phyloP scores from a whole-genome alignment of 2,113 vertebrate genomes.

The Nyctibius bracteatus region DNA sequence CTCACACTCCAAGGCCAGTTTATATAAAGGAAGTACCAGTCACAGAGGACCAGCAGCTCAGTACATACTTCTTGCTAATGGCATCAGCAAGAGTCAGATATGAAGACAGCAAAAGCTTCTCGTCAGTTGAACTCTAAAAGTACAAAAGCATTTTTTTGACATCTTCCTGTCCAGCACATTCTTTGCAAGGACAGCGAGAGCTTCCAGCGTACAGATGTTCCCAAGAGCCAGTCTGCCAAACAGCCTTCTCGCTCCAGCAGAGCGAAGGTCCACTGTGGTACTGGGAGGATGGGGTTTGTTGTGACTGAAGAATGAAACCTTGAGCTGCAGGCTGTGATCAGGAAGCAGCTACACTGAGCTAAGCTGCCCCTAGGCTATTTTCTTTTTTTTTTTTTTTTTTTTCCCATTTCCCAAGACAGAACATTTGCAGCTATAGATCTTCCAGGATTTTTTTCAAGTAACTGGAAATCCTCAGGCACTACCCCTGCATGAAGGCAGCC shows the following conservation, averaged over 20 bases:
- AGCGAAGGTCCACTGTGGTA: neutral
- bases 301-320: conserved; percentile 11
- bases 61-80: neutral
- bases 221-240: neutral
- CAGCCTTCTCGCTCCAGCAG: neutral
- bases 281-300: conserved; percentile 28
- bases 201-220: neutral
- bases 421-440: conserved; percentile 2
- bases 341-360: conserved; percentile 5
- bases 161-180: neutral
- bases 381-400: neutral
- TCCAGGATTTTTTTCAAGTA: neutral
- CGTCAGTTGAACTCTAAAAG: neutral
- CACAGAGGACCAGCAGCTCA: neutral
- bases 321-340: conserved; percentile 14
- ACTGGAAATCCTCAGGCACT: conserved; percentile 27
- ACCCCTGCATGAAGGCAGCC: neutral
- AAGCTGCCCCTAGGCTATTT: conserved; percentile 18
- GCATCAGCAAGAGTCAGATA: neutral
- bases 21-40: neutral
- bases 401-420: conserved; percentile 1
- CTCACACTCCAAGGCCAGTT: neutral
- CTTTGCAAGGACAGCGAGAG: neutral
- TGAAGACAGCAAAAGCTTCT: neutral
- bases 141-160: neutral